These are phyloP conservation scores for Chionodraco myersi DNA, from an alignment of 2,113 vertebrate species.

Conservation along the genomic window DNA sequence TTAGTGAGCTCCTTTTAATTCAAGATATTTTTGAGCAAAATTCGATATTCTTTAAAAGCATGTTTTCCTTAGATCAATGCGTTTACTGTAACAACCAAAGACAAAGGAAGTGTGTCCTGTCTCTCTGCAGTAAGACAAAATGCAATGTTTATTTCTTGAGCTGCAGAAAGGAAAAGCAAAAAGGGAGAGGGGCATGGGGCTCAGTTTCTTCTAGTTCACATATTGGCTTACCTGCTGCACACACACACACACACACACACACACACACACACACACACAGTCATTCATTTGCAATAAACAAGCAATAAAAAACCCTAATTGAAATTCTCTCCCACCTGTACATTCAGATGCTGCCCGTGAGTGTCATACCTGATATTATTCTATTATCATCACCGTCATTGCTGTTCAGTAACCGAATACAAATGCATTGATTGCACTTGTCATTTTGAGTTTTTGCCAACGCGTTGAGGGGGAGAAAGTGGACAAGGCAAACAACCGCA, in stretches of 20 bases:
- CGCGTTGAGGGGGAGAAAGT: neutral
- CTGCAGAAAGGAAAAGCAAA: slow-evolving; percentile 27
- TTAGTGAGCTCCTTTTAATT: slow-evolving; percentile 30
- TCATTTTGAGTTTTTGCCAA: slow-evolving; percentile 7
- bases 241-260: neutral
- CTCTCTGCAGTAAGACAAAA: neutral
- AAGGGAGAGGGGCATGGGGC: slow-evolving; percentile 35
- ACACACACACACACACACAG: neutral
- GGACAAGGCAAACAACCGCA: neutral
- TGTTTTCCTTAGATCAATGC: slow-evolving; percentile 25
- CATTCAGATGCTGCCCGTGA: neutral
- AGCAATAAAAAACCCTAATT: neutral
- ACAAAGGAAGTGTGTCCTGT: neutral
- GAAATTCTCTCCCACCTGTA: neutral
- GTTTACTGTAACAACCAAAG: neutral
- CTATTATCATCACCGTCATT: neutral
- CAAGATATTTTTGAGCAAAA: slow-evolving; percentile 27
- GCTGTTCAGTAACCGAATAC: neutral
- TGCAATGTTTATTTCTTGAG: slow-evolving; percentile 19
- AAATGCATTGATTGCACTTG: neutral
- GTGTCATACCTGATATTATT: neutral
- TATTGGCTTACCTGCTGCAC: slow-evolving; percentile 62
- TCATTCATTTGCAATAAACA: neutral
- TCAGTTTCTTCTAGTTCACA: slow-evolving; percentile 56
- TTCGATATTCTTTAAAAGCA: slow-evolving; percentile 32